Percentiles rank a stretch among this genome's conserved stretches.
Evolutionary conservation across 2,888 invertebrate genomes (phyloP).

Genomic region (Asteroscopus sphinx): DNA sequence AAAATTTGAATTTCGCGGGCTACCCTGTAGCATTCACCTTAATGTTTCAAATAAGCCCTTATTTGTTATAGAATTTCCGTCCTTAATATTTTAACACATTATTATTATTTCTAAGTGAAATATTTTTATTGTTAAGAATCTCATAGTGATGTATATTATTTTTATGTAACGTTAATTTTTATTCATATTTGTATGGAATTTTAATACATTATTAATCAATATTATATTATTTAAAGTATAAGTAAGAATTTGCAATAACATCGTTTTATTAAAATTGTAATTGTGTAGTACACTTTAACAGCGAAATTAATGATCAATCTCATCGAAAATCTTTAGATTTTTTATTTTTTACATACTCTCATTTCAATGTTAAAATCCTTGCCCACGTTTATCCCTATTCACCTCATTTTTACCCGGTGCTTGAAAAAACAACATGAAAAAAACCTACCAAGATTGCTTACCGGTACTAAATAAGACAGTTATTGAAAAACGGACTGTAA

Average conservation of each 20-base stretch:
- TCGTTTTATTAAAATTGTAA: background rate
- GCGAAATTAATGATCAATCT: no score
- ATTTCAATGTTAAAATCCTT: no score
- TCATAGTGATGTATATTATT: constrained; percentile 26
- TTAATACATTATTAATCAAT: constrained; percentile 8
- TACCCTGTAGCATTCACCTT: no score
- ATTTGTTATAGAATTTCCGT: constrained; percentile 67
- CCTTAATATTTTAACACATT: constrained; percentile 47
- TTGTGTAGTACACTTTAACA: constrained; percentile 13
- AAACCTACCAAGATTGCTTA: no score
- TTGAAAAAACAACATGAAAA: no score
- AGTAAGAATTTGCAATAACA: background rate
- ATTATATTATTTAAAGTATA: constrained; percentile 5
- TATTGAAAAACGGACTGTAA: no score
- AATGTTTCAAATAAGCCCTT: constrained; percentile 65
- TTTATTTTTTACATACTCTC: no score
- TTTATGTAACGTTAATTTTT: constrained; percentile 29
- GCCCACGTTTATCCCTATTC: no score
- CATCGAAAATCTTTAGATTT: no score
- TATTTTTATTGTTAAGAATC: constrained; percentile 43
- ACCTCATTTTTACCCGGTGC: no score
- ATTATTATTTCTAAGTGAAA: constrained; percentile 30
- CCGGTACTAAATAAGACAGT: no score
- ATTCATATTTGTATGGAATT: constrained; percentile 5
- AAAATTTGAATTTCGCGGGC: no score